Evolutionary conservation across 2,113 vertebrate species (phyloP), one percentile per base, ranked within the genome.

Genomic region (Pundamilia nyererei): DNA sequence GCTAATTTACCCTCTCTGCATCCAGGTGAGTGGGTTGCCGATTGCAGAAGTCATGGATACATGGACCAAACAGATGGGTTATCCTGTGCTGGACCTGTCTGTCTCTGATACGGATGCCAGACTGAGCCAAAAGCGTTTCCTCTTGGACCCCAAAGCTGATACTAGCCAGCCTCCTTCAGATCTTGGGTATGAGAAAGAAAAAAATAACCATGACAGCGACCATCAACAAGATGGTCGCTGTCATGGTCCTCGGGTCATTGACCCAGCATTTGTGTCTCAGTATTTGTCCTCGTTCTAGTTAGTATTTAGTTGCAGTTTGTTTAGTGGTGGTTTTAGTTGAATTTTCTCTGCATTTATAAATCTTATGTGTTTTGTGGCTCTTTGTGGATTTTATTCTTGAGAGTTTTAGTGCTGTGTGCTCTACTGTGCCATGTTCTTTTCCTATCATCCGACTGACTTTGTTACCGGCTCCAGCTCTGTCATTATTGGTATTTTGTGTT

Each of bases 1-100:
- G 31, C 4, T 9, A 35, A 3, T 11, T 33, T 19, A 6, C 56
- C 10, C 8, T 80, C 3, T 83, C 24, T 90, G 21, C 79, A 3
- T 11, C 6, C 84, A 99, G 99, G 97, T 96, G 91, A 99, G 98
- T 75, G n/a, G 65, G 3, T 24, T 96, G 26, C 94, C 95, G 17
- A 97, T 99, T 54, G 96, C 82, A 83, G 95, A 97, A 55, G 97
- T 99, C 0, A 99, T 99, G 99, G 97, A 99, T 85, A 99, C 98
- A 3, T 99, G 99, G 99, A 99, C 98, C 17, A 97, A 94, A 70
- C 98, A 99, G 94, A 99, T 99, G 99, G 98, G 98, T 4, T 99
- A 98, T 65, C 98, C 99, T 80, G 96, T 99, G 54, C 75, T 99
- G 29, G 68, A 89, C 4, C 92, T 98, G 83, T 84, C 75, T n/a